Base-by-base conservation (phyloP, 2,888 invertebrate species). In the Argyra leucocephala region DNA sequence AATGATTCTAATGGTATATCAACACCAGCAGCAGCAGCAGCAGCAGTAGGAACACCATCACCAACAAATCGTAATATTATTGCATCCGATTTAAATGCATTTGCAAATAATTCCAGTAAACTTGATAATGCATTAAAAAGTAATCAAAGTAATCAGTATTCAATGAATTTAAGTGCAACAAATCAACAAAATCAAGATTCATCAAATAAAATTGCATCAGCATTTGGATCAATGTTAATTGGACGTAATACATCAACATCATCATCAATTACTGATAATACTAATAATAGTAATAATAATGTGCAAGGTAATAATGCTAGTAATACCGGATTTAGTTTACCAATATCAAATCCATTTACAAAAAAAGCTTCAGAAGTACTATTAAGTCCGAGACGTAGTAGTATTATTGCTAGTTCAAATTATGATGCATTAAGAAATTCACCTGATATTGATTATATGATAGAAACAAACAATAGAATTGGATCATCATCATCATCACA, bases 361-460 rank as follows among this genome's bases (percentile, higher is more conserved):
- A 67, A 67, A 57, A 64, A 63, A 18, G 65, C 64, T 12, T 65
- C 65, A 15, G 22, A 22, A 59, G 57, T 37, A 18, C 61, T 65
- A n/a, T 62, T 67, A 22, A 65, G 62, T n/a, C 63, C 65, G 26
- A 26, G 64, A n/a, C 22, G 22, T 22, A 23, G 21, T 31, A 64
- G 15, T 24, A 15, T 24, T 21, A 48, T 48, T 48, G 48, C 48
- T 15, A 48, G 15, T 15, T 58, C 61, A 18, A 67, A 65, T 62
- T 67, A 67, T 61, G 67, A 67, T 64, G 67, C 65, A 60, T 60
- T 67, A 58, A 64, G 67, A 62, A 67, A 67, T 57, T 67, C 67
- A n/a, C 67, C 67, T 63, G 67, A 67, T 48, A 63, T 67, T 22
- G 65, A 65, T 62, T 64, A 62, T 21, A 65, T 67, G 67, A n/a